These are phyloP conservation scores for Tipula helvola DNA, from an alignment of 2,888 invertebrate species.

Conservation along the genomic window DNA sequence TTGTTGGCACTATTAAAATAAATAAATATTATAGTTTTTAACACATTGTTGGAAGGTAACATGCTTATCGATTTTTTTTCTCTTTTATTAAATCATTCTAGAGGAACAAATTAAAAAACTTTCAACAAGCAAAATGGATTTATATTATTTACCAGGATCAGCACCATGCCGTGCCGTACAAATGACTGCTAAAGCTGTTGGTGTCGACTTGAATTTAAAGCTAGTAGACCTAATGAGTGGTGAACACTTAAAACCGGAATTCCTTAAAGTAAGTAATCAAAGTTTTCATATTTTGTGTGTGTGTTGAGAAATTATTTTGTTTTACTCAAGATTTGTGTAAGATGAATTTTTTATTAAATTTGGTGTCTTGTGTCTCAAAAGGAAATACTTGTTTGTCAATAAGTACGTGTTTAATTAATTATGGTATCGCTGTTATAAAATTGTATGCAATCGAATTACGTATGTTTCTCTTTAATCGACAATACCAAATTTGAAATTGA, in stretches of 20 bases:
- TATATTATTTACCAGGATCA: conserved; percentile 51
- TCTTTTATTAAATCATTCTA: background rate
- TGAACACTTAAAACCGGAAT: conserved; percentile 58
- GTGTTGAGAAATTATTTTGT: background rate
- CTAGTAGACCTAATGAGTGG: conserved; percentile 44
- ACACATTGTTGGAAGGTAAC: background rate
- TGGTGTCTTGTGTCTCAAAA: background rate
- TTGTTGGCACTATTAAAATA: background rate
- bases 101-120: conserved; percentile 6
- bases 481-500: background rate
- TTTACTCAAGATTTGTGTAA: no score
- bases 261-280: conserved; percentile 43
- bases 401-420: background rate
- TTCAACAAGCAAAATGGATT: conserved; percentile 36
- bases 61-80: background rate
- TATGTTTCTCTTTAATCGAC: background rate
- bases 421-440: background rate
- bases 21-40: background rate
- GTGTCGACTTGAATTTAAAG: conserved; percentile 52
- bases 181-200: conserved; percentile 51
- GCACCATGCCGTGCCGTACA: conserved; percentile 53
- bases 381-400: background rate
- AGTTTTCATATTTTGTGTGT: background rate
- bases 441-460: background rate
- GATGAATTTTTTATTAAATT: no score